phyloP scores from a whole-genome alignment of 2,797 vertebrate species.

The Crossoptilon crossoptilon region DNA sequence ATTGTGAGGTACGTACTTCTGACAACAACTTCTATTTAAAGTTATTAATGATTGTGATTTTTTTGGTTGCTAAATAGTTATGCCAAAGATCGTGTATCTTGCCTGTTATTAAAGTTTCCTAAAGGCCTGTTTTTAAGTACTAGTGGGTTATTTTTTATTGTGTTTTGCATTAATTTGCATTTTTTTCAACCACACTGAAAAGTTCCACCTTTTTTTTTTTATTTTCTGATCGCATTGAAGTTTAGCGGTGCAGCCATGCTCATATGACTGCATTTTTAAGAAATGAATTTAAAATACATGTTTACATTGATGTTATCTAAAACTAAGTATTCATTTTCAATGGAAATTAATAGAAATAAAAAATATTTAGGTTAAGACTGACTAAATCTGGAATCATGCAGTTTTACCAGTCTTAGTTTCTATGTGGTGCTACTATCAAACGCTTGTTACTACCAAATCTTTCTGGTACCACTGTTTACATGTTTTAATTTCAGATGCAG shows the following conservation, averaged over 20 bases:
- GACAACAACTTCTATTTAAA: background rate
- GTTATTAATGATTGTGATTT: background rate
- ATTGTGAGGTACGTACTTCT: background rate
- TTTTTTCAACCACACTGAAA: background rate
- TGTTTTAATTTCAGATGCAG: conserved; percentile 30
- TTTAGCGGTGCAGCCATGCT: background rate
- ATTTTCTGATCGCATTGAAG: background rate
- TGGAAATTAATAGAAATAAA: background rate
- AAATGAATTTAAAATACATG: background rate
- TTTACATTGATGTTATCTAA: background rate
- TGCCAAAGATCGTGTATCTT: background rate
- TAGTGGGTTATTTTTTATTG: background rate
- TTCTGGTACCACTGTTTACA: conserved; percentile 1
- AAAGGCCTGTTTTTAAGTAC: background rate
- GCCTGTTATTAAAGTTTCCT: background rate
- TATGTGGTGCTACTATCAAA: background rate
- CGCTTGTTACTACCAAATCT: background rate
- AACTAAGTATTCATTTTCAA: background rate
- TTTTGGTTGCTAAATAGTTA: background rate
- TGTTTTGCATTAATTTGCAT: background rate
- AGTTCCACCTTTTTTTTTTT: background rate
- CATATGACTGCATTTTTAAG: background rate
- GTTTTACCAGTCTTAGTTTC: background rate
- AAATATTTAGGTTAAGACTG: background rate
- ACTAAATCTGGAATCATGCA: background rate